Conservation (phyloP, 2,113 vertebrate species). For the Corydoras maculifer region DNA sequence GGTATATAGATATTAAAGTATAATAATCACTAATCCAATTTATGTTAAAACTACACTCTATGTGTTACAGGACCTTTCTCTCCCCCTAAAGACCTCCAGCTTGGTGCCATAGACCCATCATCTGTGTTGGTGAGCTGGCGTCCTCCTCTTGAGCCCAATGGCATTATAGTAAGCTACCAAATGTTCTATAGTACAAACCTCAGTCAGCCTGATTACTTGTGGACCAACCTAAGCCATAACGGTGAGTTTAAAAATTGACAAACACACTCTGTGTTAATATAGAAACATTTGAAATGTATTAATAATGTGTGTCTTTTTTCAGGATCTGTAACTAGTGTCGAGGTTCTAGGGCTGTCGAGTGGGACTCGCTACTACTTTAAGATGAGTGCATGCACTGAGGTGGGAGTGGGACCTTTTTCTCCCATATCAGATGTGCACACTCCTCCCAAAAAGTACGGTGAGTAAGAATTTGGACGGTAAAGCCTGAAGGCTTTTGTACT, state of each 20-base stretch:
- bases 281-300: too few species aligned
- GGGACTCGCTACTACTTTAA: constrained; percentile 90
- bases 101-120: constrained; percentile 78
- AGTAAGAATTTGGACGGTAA: not conserved
- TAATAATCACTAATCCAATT: too few species aligned
- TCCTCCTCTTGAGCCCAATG: constrained; percentile 86
- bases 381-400: constrained; percentile 82
- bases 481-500: too few species aligned
- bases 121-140: constrained; percentile 90
- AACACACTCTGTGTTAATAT: too few species aligned
- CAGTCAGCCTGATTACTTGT: constrained; percentile 80
- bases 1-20: too few species aligned
- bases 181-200: constrained; percentile 82
- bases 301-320: constrained; percentile 6
- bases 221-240: constrained; percentile 81
- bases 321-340: constrained; percentile 84
- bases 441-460: constrained; percentile 67
- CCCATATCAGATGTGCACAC: constrained; percentile 81
- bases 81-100: constrained; percentile 81
- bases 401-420: constrained; percentile 87
- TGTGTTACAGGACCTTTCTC: constrained; percentile 76
- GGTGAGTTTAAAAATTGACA: constrained; percentile 61
- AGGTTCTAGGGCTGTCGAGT: constrained; percentile 79
- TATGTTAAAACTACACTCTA: too few species aligned
- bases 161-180: constrained; percentile 82